Evolutionary conservation across 2,113 vertebrate genomes (phyloP), one percentile per base, ranked within the genome.

Genomic region (Sisor rabdophorus): DNA sequence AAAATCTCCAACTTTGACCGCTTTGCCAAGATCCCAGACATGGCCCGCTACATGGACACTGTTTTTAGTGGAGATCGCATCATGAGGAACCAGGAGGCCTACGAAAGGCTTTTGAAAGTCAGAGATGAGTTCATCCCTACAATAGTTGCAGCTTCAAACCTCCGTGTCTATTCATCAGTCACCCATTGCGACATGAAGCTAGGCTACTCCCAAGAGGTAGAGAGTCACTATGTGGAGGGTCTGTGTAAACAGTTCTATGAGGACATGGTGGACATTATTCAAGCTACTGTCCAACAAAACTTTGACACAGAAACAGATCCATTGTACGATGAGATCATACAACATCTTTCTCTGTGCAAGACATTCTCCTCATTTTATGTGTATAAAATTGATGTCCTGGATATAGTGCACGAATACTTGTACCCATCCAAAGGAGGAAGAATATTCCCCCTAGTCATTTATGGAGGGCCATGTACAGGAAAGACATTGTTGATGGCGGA

Each of bases 151-250:
- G 93, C 96, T 0, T 97, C 96, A 81, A 99, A 99, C 81, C 91
- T 99, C 74, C 92, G 97, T 67, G 97, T 99, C 17, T 99, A 99
- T 79, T 98, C 97, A 0, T 99, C 97, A 0, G 94, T 98, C 85
- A 99, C 97, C 11, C 96, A 98, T 87, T 99, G 97, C 79, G 97
- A 99, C 89, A 98, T 98, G 95, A 98, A 98, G 83, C 78, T 95
- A 22, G 97, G 97, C 70, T 99, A 99, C 85, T 98, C 97, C 58
- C 94, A 94, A 58, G 95, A 98, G 76, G 96, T 98, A 78, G 97
- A 99, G 86, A 97, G 93, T 73, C 94, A 99, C 78, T 99, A 99
- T 61, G 98, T 99, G 2, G 97, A 99, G 84, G 97, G 97, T 6
- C 93, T 99, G 40, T 95, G 97, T 13, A 98, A 98, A 85, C 97